phyloP scores from a whole-genome alignment of 2,797 vertebrate genomes.

The Alcedo quadribrachys region DNA sequence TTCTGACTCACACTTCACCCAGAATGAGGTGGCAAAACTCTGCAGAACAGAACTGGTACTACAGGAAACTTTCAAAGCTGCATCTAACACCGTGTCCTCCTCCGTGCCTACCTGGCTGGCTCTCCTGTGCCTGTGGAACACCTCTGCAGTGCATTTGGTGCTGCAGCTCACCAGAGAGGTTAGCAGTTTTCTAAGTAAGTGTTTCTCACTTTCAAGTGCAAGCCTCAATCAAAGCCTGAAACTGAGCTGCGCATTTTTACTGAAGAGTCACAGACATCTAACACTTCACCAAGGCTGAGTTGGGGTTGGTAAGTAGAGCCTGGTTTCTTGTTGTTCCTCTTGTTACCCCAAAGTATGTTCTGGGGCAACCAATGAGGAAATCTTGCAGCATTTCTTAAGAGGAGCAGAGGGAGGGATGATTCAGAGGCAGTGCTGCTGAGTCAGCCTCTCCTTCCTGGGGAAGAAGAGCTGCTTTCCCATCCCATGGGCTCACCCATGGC shows the following conservation, averaged over 20 bases:
- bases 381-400: background rate
- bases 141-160: background rate
- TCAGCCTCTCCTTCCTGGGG: background rate
- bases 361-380: background rate
- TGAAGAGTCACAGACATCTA: background rate
- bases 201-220: background rate
- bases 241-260: background rate
- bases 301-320: background rate
- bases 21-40: background rate
- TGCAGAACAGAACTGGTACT: background rate
- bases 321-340: background rate
- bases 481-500: accelerated
- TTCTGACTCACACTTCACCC: conserved; percentile 24
- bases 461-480: background rate
- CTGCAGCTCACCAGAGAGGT: background rate
- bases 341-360: background rate
- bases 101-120: background rate
- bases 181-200: background rate
- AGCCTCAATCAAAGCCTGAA: background rate
- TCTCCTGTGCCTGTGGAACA: background rate
- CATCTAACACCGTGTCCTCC: background rate
- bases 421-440: background rate
- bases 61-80: background rate
- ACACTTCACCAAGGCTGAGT: background rate
- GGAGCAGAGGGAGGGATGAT: background rate